phyloP scores from a whole-genome alignment of 2,797 vertebrate species.

The Cygnus olor region DNA sequence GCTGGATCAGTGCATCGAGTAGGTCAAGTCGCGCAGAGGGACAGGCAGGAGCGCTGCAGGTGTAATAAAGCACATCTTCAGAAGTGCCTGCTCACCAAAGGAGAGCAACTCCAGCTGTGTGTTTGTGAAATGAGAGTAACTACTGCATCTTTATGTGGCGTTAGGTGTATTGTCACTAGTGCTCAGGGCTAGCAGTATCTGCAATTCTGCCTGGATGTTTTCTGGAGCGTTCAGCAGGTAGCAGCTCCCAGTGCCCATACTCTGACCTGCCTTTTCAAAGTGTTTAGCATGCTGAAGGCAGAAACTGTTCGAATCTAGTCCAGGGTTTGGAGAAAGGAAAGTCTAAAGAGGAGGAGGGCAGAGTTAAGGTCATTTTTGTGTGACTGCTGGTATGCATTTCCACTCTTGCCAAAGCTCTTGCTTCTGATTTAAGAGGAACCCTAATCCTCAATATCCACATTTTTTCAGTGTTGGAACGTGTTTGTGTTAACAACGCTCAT shows the following conservation, averaged over 20 bases:
- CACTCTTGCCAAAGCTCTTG: neutral
- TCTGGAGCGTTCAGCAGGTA: neutral
- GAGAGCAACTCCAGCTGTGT: neutral
- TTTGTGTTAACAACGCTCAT: neutral
- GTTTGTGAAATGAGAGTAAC: fast-evolving
- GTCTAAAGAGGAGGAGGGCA: neutral
- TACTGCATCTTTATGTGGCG: neutral
- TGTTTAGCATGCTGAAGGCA: neutral
- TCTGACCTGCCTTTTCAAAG: neutral
- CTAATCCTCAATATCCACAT: neutral
- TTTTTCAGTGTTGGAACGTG: neutral
- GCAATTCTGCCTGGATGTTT: neutral
- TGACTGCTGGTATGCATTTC: neutral
- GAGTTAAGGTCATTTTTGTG: neutral
- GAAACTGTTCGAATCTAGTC: neutral
- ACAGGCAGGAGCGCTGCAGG: neutral
- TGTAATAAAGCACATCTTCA: neutral
- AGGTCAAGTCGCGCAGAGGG: neutral
- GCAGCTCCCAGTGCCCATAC: neutral
- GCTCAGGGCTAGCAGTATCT: neutral
- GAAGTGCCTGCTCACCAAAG: neutral
- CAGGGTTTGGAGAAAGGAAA: neutral
- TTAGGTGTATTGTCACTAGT: neutral
- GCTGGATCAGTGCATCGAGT: neutral
- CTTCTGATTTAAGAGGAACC: neutral